phyloP scores from a whole-genome alignment of 2,888 invertebrate species.

The Ectemnius cavifrons region DNA sequence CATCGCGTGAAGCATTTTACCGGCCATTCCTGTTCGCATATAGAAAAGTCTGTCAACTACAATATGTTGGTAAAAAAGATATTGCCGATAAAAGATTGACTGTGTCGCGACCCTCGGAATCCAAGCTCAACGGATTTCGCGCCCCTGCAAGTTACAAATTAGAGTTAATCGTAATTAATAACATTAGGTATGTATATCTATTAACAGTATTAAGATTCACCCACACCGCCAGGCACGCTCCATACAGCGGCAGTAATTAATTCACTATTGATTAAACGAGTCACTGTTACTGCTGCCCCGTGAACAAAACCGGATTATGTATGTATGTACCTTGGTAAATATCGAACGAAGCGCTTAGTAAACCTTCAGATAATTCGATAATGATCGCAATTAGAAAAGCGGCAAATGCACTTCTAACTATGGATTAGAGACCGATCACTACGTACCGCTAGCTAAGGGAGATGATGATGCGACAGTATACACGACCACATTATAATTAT shows the following conservation, averaged over 20 bases:
- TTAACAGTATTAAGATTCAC: constrained; percentile 69
- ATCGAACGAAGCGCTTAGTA: constrained; percentile 32
- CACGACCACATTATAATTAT: constrained; percentile 26
- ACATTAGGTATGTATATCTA: constrained; percentile 73
- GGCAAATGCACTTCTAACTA: constrained; percentile 6
- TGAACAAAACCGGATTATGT: constrained; percentile 24
- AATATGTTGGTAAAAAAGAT: constrained; percentile 29
- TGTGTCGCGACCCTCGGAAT: constrained; percentile 16
- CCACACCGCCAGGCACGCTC: constrained; percentile 63
- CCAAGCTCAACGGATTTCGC: constrained; percentile 43
- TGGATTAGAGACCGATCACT: not conserved
- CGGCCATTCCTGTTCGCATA: constrained; percentile 2
- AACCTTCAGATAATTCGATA: constrained; percentile 24
- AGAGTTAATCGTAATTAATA: constrained; percentile 65
- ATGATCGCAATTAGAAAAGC: not conserved
- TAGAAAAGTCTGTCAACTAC: constrained; percentile 13
- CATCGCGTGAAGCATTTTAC: constrained; percentile 25
- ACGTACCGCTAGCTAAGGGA: constrained; percentile 5
- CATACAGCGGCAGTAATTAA: constrained; percentile 51
- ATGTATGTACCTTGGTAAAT: constrained; percentile 6
- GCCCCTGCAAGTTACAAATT: constrained; percentile 51
- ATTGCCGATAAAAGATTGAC: constrained; percentile 13
- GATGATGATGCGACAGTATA: constrained; percentile 3
- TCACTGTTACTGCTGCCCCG: constrained; percentile 15
- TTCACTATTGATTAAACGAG: constrained; percentile 38